These are phyloP conservation scores for Darwinula stevensoni DNA, from an alignment of 2,888 invertebrate species.

Conservation along the genomic window DNA sequence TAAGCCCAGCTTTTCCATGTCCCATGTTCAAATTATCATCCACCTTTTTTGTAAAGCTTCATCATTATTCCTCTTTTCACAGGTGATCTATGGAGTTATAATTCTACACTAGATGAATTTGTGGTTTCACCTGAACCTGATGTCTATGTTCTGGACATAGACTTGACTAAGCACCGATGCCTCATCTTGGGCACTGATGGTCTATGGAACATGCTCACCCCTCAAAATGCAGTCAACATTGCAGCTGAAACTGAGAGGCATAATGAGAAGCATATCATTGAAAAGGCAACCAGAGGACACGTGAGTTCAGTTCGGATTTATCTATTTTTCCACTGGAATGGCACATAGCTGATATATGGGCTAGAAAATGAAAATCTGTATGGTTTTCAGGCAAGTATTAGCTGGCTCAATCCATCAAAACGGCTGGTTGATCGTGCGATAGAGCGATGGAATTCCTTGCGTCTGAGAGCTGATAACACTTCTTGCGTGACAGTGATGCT, in stretches of 20 bases:
- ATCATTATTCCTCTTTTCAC: constrained; percentile 9
- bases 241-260: constrained; percentile 51
- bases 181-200: constrained; percentile 89
- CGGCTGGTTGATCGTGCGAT: constrained; percentile 51
- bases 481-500: constrained; percentile 73
- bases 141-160: constrained; percentile 52
- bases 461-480: constrained; percentile 82
- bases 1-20: too few species aligned
- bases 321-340: too few species aligned
- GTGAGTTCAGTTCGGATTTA: neutral
- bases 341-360: neutral
- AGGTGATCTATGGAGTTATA: constrained; percentile 93
- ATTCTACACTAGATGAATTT: constrained; percentile 60
- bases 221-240: constrained; percentile 49
- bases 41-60: neutral
- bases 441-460: constrained; percentile 49
- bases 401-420: constrained; percentile 70
- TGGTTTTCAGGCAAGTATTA: constrained; percentile 13
- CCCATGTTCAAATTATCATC: neutral
- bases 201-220: constrained; percentile 74
- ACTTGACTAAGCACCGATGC: constrained; percentile 40
- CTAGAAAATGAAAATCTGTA: constrained; percentile 1
- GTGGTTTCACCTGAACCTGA: constrained; percentile 96
- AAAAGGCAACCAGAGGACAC: constrained; percentile 8
- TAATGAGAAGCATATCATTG: constrained; percentile 24